These are phyloP conservation scores for Macrotrachela quadricornifera DNA, from an alignment of 1,140 invertebrate genomes.

Conservation along the genomic window DNA sequence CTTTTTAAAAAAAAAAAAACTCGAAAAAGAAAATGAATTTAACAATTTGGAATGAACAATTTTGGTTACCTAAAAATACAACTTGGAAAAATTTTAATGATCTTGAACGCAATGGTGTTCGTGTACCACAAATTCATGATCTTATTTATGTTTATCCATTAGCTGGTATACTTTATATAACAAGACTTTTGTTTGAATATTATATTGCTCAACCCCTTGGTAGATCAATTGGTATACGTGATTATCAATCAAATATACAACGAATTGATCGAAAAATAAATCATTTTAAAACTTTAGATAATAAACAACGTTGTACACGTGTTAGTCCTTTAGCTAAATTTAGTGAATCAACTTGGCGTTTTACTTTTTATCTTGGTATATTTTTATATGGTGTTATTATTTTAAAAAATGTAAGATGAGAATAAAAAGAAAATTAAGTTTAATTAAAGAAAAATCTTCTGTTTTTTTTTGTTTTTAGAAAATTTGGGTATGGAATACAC, in stretches of 20 bases:
- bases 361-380: neutral
- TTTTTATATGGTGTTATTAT: neutral
- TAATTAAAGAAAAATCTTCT: no score
- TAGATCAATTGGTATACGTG: neutral
- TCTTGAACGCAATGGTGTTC: neutral
- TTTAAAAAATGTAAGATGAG: conserved; percentile 1
- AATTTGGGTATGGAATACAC: neutral
- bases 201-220: conserved; percentile 3
- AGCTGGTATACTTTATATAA: neutral
- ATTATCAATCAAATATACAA: neutral
- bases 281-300: no score
- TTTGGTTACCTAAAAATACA: conserved; percentile 7
- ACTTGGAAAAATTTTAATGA: neutral
- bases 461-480: conserved; percentile 5
- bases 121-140: neutral
- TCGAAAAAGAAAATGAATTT: no score
- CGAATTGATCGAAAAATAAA: no score
- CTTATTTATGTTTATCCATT: neutral
- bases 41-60: neutral
- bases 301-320: no score
- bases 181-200: conserved; percentile 3
- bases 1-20: no score
- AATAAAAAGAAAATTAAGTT: no score
- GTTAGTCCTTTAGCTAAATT: neutral
- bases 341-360: conserved; percentile 1